phyloP scores from a whole-genome alignment of 2,888 invertebrate genomes.

The Dascillus cervinus region DNA sequence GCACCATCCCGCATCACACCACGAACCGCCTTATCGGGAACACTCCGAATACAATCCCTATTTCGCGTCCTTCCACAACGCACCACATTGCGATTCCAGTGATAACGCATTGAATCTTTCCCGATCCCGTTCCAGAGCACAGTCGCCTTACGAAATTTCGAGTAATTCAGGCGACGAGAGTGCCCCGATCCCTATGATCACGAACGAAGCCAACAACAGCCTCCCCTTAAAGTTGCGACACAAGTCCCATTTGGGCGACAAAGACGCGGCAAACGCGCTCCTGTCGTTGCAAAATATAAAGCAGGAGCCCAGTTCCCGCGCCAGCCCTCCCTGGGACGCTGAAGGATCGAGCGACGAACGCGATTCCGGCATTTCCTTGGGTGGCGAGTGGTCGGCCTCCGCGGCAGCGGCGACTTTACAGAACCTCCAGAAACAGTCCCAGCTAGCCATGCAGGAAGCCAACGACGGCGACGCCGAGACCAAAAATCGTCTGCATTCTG shows the following conservation, averaged over 20 bases:
- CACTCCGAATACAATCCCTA: slow-evolving; percentile 41
- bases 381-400: slow-evolving; percentile 55
- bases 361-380: slow-evolving; percentile 82
- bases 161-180: slow-evolving; percentile 61
- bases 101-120: slow-evolving; percentile 69
- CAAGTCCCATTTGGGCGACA: slow-evolving; percentile 84
- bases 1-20: slow-evolving; percentile 43
- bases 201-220: slow-evolving; percentile 62
- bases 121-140: slow-evolving; percentile 41
- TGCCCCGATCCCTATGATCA: slow-evolving; percentile 37
- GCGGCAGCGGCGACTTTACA: slow-evolving; percentile 36
- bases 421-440: slow-evolving; percentile 36
- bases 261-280: slow-evolving; percentile 75
- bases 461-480: slow-evolving; percentile 47
- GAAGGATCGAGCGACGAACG: slow-evolving; percentile 87
- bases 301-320: slow-evolving; percentile 73
- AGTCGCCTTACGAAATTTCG: slow-evolving; percentile 75
- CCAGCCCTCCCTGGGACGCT: slow-evolving; percentile 79
- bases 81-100: slow-evolving; percentile 35
- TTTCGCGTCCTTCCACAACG: slow-evolving; percentile 24
- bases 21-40: slow-evolving; percentile 45
- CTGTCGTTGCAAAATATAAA: slow-evolving; percentile 80
- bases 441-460: slow-evolving; percentile 32
- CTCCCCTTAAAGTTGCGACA: slow-evolving; percentile 86
- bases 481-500: slow-evolving; percentile 72